Conservation (phyloP, 2,888 invertebrate species). For the Mythimna impura region DNA sequence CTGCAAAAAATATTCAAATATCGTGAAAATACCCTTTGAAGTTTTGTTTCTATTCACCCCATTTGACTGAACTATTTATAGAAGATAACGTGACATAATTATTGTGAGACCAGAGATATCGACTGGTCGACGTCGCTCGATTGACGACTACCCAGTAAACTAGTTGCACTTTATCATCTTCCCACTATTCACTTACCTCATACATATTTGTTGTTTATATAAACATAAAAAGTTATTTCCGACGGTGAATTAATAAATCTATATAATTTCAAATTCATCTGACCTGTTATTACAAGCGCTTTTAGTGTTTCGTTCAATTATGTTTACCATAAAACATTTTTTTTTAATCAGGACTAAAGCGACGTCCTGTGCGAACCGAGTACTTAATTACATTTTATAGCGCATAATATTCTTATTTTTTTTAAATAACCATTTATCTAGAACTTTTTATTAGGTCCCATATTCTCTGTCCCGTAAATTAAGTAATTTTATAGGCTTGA, state of each 20-base stretch:
- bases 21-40: too few relatives aligned
- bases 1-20: too few relatives aligned
- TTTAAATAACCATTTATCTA: conserved; percentile 25
- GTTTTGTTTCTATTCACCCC: too few relatives aligned
- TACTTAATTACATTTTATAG: conserved; percentile 44
- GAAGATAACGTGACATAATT: conserved; percentile 1
- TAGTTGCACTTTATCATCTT: background rate
- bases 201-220: background rate
- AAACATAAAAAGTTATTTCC: background rate
- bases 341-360: conserved; percentile 24
- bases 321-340: conserved; percentile 5
- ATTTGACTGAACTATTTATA: background rate
- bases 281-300: conserved; percentile 11
- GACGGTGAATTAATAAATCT: conserved; percentile 3
- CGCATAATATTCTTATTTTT: conserved; percentile 16
- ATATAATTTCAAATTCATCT: conserved; percentile 10
- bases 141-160: background rate
- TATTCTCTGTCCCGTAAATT: conserved; percentile 22
- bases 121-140: background rate
- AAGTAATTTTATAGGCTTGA: conserved; percentile 35
- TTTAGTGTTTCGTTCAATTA: conserved; percentile 37
- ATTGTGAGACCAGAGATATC: background rate
- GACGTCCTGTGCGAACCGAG: conserved; percentile 18
- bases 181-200: background rate
- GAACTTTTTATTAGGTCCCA: conserved; percentile 21